Conservation (phyloP, 1,140 invertebrate genomes). For the Lepidostoma basale region DNA sequence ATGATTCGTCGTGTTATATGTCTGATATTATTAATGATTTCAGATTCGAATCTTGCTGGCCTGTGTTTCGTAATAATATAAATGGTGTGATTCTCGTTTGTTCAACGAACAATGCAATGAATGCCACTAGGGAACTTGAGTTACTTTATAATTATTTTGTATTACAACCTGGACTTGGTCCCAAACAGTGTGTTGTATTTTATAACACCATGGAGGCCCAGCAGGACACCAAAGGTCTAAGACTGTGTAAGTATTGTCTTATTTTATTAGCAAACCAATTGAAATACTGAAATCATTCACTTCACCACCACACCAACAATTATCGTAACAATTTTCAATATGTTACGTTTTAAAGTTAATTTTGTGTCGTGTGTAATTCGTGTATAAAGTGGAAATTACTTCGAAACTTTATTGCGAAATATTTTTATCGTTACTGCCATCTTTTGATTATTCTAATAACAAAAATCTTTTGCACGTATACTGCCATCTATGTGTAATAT, state of each 20-base stretch:
- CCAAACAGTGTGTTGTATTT: slow-evolving; percentile 66
- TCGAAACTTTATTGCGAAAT: too few relatives aligned
- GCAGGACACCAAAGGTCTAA: slow-evolving; percentile 53
- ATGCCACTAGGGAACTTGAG: slow-evolving; percentile 69
- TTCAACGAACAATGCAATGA: slow-evolving; percentile 62
- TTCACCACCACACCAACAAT: too few relatives aligned
- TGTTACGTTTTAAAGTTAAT: too few relatives aligned
- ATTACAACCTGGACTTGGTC: slow-evolving; percentile 61
- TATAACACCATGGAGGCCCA: slow-evolving; percentile 60
- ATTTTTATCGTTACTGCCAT: too few relatives aligned
- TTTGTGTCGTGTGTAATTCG: too few relatives aligned
- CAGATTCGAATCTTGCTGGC: slow-evolving; percentile 81
- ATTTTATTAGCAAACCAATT: too few relatives aligned
- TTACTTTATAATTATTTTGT: slow-evolving; percentile 78
- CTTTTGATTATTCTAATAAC: too few relatives aligned
- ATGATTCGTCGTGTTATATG: not conserved
- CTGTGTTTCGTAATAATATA: slow-evolving; percentile 71
- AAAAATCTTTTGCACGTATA: too few relatives aligned
- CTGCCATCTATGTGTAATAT: too few relatives aligned
- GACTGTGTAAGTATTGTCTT: slow-evolving; percentile 56
- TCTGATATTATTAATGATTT: slow-evolving; percentile 39
- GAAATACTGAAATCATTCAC: too few relatives aligned
- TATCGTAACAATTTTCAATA: too few relatives aligned
- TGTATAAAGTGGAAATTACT: too few relatives aligned
- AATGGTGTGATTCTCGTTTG: slow-evolving; percentile 80